Evolutionary conservation across 37 sponge, comb jelly and placozoan genomes (phyloP).

Genomic region (Eunapius fragilis): DNA sequence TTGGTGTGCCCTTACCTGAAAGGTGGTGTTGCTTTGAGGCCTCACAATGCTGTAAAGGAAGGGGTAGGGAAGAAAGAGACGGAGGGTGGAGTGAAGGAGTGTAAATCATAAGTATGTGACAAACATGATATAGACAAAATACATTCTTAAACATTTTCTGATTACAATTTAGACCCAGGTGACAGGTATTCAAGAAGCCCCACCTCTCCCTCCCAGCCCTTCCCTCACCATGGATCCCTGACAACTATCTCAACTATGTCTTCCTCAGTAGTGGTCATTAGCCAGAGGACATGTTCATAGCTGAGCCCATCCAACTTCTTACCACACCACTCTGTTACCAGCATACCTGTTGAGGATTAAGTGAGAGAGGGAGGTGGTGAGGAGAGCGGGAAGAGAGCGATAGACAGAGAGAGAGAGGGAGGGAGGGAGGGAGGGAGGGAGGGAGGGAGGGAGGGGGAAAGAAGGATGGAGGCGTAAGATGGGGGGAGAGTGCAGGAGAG

Average conservation of each 20-base stretch:
- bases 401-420: neutral
- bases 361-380: neutral
- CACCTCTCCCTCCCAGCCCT: neutral
- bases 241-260: slow-evolving; percentile 24
- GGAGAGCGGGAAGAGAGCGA: neutral
- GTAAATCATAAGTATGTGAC: no score
- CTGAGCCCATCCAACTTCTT: slow-evolving; percentile 23
- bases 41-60: neutral
- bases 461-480: neutral
- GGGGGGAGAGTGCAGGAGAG: neutral
- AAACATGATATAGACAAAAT: neutral
- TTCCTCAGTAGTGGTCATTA: neutral
- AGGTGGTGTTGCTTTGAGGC: neutral
- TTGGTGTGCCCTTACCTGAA: neutral
- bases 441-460: neutral
- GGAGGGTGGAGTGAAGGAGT: no score
- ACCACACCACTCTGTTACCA: slow-evolving; percentile 29
- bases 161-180: neutral
- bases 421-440: neutral
- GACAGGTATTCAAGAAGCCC: neutral
- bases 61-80: no score
- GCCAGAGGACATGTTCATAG: slow-evolving; percentile 32
- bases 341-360: slow-evolving; percentile 8
- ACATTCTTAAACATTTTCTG: neutral
- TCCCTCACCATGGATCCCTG: slow-evolving; percentile 34